These are phyloP conservation scores for Actinemys pallida DNA, from an alignment of 2,113 vertebrate genomes.

Conservation along the genomic window DNA sequence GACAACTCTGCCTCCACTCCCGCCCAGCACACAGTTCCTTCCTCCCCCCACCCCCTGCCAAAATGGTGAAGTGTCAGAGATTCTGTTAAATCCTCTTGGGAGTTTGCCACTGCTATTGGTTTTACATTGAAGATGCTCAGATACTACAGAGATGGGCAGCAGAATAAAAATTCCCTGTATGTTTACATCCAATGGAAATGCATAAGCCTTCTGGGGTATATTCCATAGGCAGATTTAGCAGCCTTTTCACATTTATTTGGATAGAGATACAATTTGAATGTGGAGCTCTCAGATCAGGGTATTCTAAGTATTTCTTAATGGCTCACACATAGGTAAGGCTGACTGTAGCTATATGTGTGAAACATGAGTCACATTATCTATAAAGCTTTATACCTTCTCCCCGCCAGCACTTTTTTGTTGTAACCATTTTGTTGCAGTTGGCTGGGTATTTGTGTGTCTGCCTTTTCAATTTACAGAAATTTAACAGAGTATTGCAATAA, in stretches of 20 bases:
- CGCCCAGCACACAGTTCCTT: too few species aligned
- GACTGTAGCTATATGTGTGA: background rate
- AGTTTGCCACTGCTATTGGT: too few species aligned
- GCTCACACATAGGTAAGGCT: background rate
- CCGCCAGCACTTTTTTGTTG: background rate
- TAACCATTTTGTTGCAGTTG: background rate
- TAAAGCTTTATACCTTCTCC: background rate
- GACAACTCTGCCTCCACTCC: too few species aligned
- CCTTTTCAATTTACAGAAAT: background rate
- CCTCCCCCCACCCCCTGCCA: too few species aligned
- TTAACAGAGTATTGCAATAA: accelerated
- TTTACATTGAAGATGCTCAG: background rate
- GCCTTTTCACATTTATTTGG: background rate
- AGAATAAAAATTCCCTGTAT: background rate
- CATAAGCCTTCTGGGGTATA: background rate
- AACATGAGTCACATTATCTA: background rate
- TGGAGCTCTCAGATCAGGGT: background rate
- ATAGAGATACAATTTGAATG: background rate
- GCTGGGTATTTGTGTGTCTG: background rate
- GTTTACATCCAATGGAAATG: background rate
- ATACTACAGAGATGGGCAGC: background rate
- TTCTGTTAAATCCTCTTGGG: too few species aligned
- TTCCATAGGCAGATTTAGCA: background rate
- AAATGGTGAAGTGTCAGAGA: too few species aligned
- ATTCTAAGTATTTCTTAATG: background rate